A percentile compares a stretch with the other conserved stretches of the same genome.
phyloP scores from a whole-genome alignment of 1,140 invertebrate genomes.

The Dendroctonus valens region DNA sequence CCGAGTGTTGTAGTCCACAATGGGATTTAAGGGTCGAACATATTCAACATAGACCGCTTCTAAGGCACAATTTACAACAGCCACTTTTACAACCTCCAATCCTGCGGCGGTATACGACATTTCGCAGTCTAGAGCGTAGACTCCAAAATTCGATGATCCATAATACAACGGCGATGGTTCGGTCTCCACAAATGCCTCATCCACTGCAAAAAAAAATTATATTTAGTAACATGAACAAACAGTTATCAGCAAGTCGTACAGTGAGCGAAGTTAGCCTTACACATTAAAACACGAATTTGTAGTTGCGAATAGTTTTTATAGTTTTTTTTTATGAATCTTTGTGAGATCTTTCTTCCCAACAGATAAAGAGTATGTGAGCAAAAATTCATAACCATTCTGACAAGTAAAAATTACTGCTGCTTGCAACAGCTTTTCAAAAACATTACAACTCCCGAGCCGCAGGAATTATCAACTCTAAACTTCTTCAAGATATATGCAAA shows the following conservation, averaged over 20 bases:
- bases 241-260: too few species aligned
- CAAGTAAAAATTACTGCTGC: too few species aligned
- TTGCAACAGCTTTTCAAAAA: too few species aligned
- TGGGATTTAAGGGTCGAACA: slow-evolving; percentile 70
- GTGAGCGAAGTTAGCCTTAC: too few species aligned
- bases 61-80: slow-evolving; percentile 71
- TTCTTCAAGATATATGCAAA: too few species aligned
- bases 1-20: slow-evolving; percentile 85
- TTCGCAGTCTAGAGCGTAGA: slow-evolving; percentile 88
- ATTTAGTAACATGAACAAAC: too few species aligned
- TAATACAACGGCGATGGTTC: slow-evolving; percentile 48
- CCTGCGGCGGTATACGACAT: slow-evolving; percentile 87
- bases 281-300: neutral
- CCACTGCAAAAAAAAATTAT: slow-evolving; percentile 20
- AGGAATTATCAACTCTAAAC: too few species aligned
- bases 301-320: neutral
- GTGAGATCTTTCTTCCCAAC: too few species aligned
- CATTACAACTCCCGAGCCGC: too few species aligned
- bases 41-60: slow-evolving; percentile 78
- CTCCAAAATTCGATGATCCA: slow-evolving; percentile 51
- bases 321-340: too few species aligned
- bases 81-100: slow-evolving; percentile 79
- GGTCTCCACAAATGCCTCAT: slow-evolving; percentile 54
- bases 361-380: too few species aligned
- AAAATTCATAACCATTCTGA: too few species aligned